Evolutionary conservation across 2,888 invertebrate genomes (phyloP), one percentile per base, ranked within the genome.

Genomic region (Chloroclystis v-ata): DNA sequence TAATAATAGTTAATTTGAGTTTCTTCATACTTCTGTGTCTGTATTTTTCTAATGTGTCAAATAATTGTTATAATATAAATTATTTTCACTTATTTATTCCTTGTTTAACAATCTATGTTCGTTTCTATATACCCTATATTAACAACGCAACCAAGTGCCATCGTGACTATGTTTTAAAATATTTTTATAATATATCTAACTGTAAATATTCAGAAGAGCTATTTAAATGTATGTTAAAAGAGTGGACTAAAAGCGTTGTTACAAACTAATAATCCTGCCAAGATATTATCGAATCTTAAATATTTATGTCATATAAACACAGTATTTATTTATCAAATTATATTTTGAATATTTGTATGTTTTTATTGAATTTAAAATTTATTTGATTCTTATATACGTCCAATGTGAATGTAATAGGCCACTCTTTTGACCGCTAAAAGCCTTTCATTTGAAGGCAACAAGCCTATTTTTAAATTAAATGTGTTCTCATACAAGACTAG

Each of bases 101-200:
- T 69, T 64, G 56, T 60, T 39, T 20, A 46, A 43, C 33, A 51
- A 44, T 65, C 51, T 61, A 60, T 66, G 70, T 35, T 72, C 69
- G 52, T 53, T 47, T 49, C 64, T 57, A n/a, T 20, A 2, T 20
- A 65, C 67, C 69, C 66, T 73, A 67, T 72, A n/a, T n/a, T n/a
- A 74, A 72, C 72, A 73, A 81, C 75, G 83, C 83, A 81, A 86
- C 82, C 82, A 76, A 85, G 86, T 86, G 86, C 86, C 86, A 86
- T 86, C 72, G 72, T 79, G 68, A 78, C 79, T 82, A 75, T 80
- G 67, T 73, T 78, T 79, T 76, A 77, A 79, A 73, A 78, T 83
- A 82, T 82, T 82, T 83, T 78, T 82, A 73, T 80, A 75, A 69
- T 51, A 55, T 63, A 59, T 64, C 47, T 75, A 71, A 73, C 69